These are phyloP conservation scores for Esox niger DNA, from an alignment of 2,113 vertebrate species.

Conservation along the genomic window DNA sequence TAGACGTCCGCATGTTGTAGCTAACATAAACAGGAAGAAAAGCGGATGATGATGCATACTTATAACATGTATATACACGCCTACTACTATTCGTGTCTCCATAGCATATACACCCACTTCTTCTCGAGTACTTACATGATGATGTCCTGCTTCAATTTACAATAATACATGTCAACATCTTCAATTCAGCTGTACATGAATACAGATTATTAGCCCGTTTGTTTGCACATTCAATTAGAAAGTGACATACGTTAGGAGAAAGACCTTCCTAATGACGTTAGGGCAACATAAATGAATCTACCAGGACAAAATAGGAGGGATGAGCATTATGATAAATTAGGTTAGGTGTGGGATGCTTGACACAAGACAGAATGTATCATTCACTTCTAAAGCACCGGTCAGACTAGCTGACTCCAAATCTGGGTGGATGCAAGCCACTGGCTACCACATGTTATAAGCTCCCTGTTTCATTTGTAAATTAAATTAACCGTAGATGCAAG, in stretches of 20 bases:
- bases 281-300: constrained; percentile 10
- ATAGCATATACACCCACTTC: too few species aligned
- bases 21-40: not conserved
- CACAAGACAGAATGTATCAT: not conserved
- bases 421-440: not conserved
- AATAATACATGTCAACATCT: not conserved
- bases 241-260: not conserved
- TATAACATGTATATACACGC: too few species aligned
- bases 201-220: constrained; percentile 1
- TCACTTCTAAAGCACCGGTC: not conserved
- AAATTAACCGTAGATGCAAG: too few species aligned
- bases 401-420: not conserved
- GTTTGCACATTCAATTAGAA: constrained; percentile 11
- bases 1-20: not conserved
- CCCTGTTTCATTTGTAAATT: too few species aligned
- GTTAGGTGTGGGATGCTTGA: not conserved
- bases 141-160: not conserved
- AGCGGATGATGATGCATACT: not conserved
- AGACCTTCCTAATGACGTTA: constrained; percentile 9
- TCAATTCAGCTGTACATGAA: not conserved
- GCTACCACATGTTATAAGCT: too few species aligned
- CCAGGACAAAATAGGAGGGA: constrained; percentile 7
- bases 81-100: too few species aligned
- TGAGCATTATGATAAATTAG: not conserved
- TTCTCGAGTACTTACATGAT: not conserved